Evolutionary conservation across 2,888 invertebrate genomes (phyloP).

Genomic region (Schizaphis graminum): DNA sequence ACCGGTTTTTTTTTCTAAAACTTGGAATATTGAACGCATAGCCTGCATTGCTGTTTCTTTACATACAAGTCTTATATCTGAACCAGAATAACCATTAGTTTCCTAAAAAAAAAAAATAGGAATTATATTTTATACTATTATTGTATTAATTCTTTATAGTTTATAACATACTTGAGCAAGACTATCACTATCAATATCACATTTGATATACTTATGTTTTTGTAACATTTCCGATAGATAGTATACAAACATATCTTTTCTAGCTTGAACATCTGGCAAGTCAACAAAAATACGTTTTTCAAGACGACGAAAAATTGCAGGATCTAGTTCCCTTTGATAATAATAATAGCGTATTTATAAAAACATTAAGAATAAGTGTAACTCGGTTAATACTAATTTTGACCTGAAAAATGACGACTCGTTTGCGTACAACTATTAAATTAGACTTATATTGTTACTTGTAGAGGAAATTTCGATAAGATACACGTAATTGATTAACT

Average conservation of each 20-base stretch:
- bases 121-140: not conserved
- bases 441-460: no score
- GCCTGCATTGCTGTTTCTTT: constrained; percentile 90
- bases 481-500: no score
- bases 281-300: constrained; percentile 89
- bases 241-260: constrained; percentile 79
- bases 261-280: constrained; percentile 79
- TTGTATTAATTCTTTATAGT: not conserved
- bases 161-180: constrained; percentile 70
- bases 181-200: constrained; percentile 72
- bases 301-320: constrained; percentile 87
- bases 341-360: not conserved
- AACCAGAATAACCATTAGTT: constrained; percentile 87
- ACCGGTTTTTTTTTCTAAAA: constrained; percentile 71
- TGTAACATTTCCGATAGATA: constrained; percentile 74
- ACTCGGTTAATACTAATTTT: no score
- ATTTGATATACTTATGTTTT: constrained; percentile 72
- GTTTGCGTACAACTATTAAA: no score
- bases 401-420: no score
- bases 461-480: no score
- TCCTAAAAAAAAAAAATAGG: constrained; percentile 70
- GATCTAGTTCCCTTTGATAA: constrained; percentile 82
- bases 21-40: constrained; percentile 77
- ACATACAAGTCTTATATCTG: constrained; percentile 87
- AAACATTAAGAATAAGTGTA: not conserved